Evolutionary conservation across 2,888 invertebrate species (phyloP), one percentile per base, ranked within the genome.

Genomic region (Deilephila porcellus): DNA sequence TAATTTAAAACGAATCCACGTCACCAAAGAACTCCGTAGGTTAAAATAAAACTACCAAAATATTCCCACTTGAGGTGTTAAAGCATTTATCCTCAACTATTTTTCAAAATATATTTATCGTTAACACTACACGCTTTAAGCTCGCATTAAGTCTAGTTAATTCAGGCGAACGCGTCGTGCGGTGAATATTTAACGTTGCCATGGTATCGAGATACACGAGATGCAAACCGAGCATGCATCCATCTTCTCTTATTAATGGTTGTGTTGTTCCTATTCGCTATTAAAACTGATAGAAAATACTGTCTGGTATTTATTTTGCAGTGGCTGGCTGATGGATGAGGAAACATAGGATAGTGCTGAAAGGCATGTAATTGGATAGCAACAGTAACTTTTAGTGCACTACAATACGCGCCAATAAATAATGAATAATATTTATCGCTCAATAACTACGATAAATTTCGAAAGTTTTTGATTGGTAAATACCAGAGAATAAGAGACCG

Each of bases 141-240:
- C 67, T 20, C 52, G 45, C n/a, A n/a, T 63, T 63, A 67, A 67
- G 25, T 20, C 8, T n/a, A 32, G 64, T 64, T 32, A 53, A 62
- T 62, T 53, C 53, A 53, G n/a, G 45, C 67, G 45, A 52, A 67
- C 45, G 67, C 25, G 67, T 14, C 67, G 17, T 14, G 32, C 17
- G 70, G 19, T 73, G 70, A 73, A 73, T 73, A 73, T 73, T 62
- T 56, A 71, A 72, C 67, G 75, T 83, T 74, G 67, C 78, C 73
- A 82, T 77, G 64, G 77, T 53, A 77, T 78, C 82, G 72, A 71
- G 81, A 32, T 32, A 62, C 45, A 45, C 25, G 67, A 20, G 32
- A 63, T 63, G 37, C 63, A 63, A n/a, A 34, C 6, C 20, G 17
- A 52, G 37, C 7, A n/a, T 37, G n/a, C 52, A 52, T 45, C 17